Conservation (phyloP, 2,113 vertebrate genomes). For the Anoplopoma fimbria region DNA sequence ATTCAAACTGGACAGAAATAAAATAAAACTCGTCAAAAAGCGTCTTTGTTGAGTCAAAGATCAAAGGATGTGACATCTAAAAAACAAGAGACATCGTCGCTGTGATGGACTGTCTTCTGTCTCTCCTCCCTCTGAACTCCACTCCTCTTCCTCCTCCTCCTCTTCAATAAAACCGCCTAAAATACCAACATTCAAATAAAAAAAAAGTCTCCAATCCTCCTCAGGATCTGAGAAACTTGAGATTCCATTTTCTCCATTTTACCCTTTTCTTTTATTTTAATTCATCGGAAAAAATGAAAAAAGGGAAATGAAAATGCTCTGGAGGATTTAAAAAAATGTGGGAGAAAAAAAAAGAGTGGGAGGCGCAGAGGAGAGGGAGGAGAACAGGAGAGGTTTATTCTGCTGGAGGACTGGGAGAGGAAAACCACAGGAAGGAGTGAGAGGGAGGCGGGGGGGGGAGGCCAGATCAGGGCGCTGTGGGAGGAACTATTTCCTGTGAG, state of each 20-base stretch:
- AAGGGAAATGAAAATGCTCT: too few species aligned
- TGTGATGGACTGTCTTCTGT: constrained; percentile 10
- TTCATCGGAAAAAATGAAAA: too few species aligned
- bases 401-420: constrained; percentile 75
- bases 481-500: constrained; percentile 77
- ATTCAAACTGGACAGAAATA: too few species aligned
- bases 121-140: constrained; percentile 5
- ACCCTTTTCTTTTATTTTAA: not conserved
- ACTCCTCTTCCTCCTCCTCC: too few species aligned
- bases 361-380: constrained; percentile 44
- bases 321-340: too few species aligned
- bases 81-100: too few species aligned
- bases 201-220: too few species aligned
- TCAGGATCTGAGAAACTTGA: too few species aligned
- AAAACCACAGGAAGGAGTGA: constrained; percentile 72
- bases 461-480: constrained; percentile 66
- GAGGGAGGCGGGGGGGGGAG: constrained; percentile 63
- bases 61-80: constrained; percentile 46
- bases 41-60: constrained; percentile 19
- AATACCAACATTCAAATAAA: too few species aligned
- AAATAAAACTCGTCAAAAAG: too few species aligned
- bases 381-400: constrained; percentile 74
- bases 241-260: not conserved
- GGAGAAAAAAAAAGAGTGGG: constrained; percentile 59
- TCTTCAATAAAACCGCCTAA: too few species aligned